These are phyloP conservation scores for Ericerus pela DNA, from an alignment of 1,140 invertebrate genomes.

Conservation along the genomic window DNA sequence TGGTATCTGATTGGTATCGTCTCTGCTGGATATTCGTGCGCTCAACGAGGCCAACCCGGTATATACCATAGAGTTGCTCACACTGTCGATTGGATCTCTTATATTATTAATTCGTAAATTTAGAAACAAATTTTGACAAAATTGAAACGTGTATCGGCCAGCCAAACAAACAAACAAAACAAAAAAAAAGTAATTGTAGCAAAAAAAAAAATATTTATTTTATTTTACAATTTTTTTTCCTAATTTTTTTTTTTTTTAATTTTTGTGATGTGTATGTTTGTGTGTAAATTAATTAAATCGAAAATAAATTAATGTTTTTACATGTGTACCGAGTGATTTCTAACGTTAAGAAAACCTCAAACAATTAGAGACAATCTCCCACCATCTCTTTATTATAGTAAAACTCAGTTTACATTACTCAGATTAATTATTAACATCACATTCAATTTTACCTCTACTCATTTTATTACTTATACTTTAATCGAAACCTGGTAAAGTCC, in stretches of 20 bases:
- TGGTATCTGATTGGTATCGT: constrained; percentile 86
- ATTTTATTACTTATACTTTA: too few relatives aligned
- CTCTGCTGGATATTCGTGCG: constrained; percentile 84
- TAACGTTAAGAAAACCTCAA: too few relatives aligned
- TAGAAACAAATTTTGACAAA: not conserved
- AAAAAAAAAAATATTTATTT: too few relatives aligned
- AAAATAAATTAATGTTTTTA: constrained; percentile 10
- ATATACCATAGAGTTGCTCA: constrained; percentile 87
- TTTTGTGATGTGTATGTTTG: not conserved
- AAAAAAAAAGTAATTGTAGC: too few relatives aligned
- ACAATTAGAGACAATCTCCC: too few relatives aligned
- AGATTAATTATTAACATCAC: too few relatives aligned
- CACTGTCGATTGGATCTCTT: constrained; percentile 78
- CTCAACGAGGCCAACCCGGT: constrained; percentile 76
- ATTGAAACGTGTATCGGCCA: not conserved
- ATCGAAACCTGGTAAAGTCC: too few relatives aligned
- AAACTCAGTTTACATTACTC: too few relatives aligned
- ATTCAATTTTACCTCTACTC: too few relatives aligned
- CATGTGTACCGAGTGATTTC: too few relatives aligned
- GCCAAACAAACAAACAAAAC: constrained; percentile 1
- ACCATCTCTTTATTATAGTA: too few relatives aligned
- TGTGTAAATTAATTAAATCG: constrained; percentile 5
- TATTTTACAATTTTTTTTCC: not conserved
- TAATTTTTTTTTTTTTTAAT: not conserved
- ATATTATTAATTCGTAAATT: constrained; percentile 26